Base-by-base conservation (phyloP, 64 coral and sea anemone species). In the Porites australiensis region DNA sequence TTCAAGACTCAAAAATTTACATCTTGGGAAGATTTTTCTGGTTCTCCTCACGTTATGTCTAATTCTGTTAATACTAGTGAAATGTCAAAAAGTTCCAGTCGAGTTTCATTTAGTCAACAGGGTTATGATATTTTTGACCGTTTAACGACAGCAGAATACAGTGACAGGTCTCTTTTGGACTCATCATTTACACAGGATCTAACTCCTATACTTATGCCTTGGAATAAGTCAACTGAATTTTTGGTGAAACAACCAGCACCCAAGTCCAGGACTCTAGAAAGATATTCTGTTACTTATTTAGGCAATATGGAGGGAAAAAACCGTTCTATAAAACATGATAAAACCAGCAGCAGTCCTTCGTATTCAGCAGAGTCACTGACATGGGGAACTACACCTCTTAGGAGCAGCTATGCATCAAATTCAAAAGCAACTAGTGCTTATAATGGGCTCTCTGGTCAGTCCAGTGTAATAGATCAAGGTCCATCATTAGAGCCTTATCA, bases 151-250 rank as follows among this genome's bases (percentile, higher is more conserved):
- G 9, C 15, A 15, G 37, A 81, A 22, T 64, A 43, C 22, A 58
- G 68, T 15, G 22, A 65, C 47, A 86, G 70, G 23, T 52, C 71
- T 78, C 22, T 86, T 43, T 88, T 95, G 23, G 81, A 91, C 57
- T 95, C 93, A n/a, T 95, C 93, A 16, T 95, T 95, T 69, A 74
- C 52, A 77, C 70, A 91, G 12, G 93, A 95, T 65, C 58, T 62
- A 78, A 86, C 88, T 72, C 44, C 80, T 90, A 2, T 77, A 6
- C 22, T 90, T 49, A 50, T 74, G n/a, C 78, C 86, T 5, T 65
- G 45, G 58, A 52, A 16, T 18, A 6, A 21, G 6, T 27, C 61
- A 47, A 52, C 6, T 69, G 47, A 49, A 51, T 44, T 46, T 15
- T 5, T 68, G 8, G 19, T 51, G 3, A 50, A 67, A 19, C 15